Base-by-base conservation (phyloP, 2,113 vertebrate species). In the Cinclus cinclus region DNA sequence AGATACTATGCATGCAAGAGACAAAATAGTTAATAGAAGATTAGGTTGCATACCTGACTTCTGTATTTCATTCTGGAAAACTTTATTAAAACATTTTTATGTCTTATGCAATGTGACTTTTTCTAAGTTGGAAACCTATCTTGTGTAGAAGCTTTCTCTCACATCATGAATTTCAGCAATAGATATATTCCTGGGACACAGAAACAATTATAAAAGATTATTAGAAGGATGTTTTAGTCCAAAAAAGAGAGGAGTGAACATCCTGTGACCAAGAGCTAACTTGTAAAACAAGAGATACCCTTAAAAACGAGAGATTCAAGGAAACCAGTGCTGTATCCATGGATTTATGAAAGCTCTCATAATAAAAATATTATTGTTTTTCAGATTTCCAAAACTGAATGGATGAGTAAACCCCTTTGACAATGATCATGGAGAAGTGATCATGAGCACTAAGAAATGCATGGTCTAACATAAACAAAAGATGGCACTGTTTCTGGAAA, bases 251-350 rank as follows among this genome's bases (percentile, higher is more conserved):
- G 46, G 13, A 44, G 21, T 22, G 33, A 74, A 55, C 30, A 86
- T 63, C 83, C 3, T 4, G 44, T 52, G 35, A 84, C 16, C 14
- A 84, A 63, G 9, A 87, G 5, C 0, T 59, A 91, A 42, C 10
- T 44, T 70, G 20, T 53, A 56, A 81, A 89, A 39, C 42, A 13
- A 71, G 24, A 76, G 24, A 75, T 13, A 56, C 10, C 8, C 41
- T 75, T 47, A 46, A 74, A 88, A 8, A 19, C 15, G 17, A 59
- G 53, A 68, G 62, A 59, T 55, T 64, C 52, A 71, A 58, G 42
- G 6, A 89, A 89, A 83, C 7, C 16, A 64, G 23, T 49, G 9
- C 14, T 39, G 15, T 13, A 58, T 39, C 8, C 0, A 0, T 44
- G 35, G 79, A 46, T 42, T 58, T 49, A 55, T 59, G 52, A 27